Base-by-base conservation (phyloP, 2,888 invertebrate genomes). In the Blera fallax region DNA sequence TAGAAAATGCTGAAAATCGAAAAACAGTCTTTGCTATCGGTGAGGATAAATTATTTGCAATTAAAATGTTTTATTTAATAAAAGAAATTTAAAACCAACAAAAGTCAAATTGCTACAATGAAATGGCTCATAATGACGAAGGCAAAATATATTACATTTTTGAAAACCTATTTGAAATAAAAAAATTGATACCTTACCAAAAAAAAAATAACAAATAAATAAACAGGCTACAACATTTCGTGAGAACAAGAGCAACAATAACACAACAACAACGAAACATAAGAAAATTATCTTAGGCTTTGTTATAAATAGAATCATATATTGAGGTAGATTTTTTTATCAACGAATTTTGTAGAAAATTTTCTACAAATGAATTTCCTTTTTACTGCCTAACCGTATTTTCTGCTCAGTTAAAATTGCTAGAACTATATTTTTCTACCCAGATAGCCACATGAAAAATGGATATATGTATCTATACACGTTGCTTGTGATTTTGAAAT, bases 261-360 rank as follows among this genome's bases (percentile, higher is more conserved):
- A 52, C 40, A 84, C 69, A 74, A 84, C 80, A 82, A 77, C 82
- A 80, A 80, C 69, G 64, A 80, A 54, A 29, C 29, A 70, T 50
- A 81, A 62, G 76, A 80, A 87, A 87, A 87, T 87, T 78, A 85
- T 87, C 87, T 88, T 88, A 87, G 88, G 90, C 90, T 90, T 89
- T 89, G 89, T 90, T 90, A 90, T 90, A 90, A 90, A 90, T 90
- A 90, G 90, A 89, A 87, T 88, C 88, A 87, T 87, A 88, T 84
- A 82, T 87, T 84, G 87, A 87, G 87, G 87, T 88, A 78, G 73
- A 83, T 77, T 76, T 79, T 83, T 85, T 80, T 69, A 81, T 77
- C 76, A 70, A 77, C 58, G 65, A 64, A 64, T 58, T 70, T 70
- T 45, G 54, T 76, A 67, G 81, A 72, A 62, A 2, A 65, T 76